Evolutionary conservation across 2,113 vertebrate genomes (phyloP), one percentile per base, ranked within the genome.

Genomic region (Odontophorus gujanensis): DNA sequence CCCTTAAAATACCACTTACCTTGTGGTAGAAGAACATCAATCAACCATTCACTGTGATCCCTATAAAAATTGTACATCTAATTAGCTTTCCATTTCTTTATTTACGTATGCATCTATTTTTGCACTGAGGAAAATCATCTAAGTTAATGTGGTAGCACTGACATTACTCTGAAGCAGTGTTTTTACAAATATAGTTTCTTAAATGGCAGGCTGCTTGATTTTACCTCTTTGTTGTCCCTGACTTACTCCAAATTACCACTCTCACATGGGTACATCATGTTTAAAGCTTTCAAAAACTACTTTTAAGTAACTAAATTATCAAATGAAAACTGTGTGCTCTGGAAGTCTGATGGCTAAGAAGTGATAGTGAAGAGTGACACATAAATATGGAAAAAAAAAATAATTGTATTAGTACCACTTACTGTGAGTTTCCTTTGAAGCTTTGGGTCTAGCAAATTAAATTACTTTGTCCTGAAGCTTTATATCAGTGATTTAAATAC

Each of bases 21-120:
- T 99, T 99, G 99, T 40, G 99, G 99, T 59, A 99, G 97, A 84
- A 99, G 99, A 80, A 99, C 99, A 97, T 99, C 99, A 96, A 99
- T 98, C 94, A 99, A 97, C 99, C 99, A 99, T 97, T 99, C 99
- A 84, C 99, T 98, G 76, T 99, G 99, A 94, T 99, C 99, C 96
- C 99, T 99, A 93, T 26, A 92, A 93, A 96, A 89, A 92, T 76
- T n/a, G 8, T n/a, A 87, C 34, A 59, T 65, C 74, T 81, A 76
- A 89, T 95, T 92, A 95, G 38, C 28, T 81, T 67, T 83, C 32
- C 20, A 28, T 43, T 85, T 50, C n/a, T 88, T 74, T 72, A 50
- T 71, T 65, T 84, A 55, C 50, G 48, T 6, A 76, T 51, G 43
- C 82, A 84, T 67, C 74, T 83, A 67, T 40, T 92, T 92, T 92